Evolutionary conservation across 2,113 vertebrate genomes (phyloP).

Genomic region (Takifugu bimaculatus): DNA sequence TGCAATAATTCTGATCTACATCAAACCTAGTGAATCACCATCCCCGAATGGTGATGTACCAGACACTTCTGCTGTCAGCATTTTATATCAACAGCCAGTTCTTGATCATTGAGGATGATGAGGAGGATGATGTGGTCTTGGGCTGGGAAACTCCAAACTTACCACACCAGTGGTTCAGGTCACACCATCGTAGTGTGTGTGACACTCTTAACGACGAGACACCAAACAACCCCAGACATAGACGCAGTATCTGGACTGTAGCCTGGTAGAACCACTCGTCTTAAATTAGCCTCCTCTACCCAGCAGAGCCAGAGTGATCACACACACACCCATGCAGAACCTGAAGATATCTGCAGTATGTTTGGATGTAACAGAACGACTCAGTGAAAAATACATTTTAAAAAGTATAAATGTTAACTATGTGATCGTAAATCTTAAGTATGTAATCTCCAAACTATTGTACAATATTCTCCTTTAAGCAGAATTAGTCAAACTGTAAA

Average conservation of each 20-base stretch:
- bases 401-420: conserved; percentile 17
- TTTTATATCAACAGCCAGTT: no score
- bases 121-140: no score
- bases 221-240: conserved; percentile 38
- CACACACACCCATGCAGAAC: conserved; percentile 9
- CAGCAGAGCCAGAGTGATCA: conserved; percentile 20
- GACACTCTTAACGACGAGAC: conserved; percentile 16
- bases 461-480: not conserved
- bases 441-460: not conserved
- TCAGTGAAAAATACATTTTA: not conserved
- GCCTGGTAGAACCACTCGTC: conserved; percentile 30
- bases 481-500: no score
- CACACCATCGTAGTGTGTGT: conserved; percentile 8
- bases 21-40: no score
- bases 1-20: no score
- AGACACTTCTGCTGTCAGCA: no score
- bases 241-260: conserved; percentile 19
- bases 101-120: no score
- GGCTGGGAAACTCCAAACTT: no score
- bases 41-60: no score
- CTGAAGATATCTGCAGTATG: conserved; percentile 40
- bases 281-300: conserved; percentile 48
- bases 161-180: no score
- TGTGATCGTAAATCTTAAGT: conserved; percentile 13
- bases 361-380: conserved; percentile 4